phyloP scores from a whole-genome alignment of 2,888 invertebrate genomes.

The Epinotia demarniana region DNA sequence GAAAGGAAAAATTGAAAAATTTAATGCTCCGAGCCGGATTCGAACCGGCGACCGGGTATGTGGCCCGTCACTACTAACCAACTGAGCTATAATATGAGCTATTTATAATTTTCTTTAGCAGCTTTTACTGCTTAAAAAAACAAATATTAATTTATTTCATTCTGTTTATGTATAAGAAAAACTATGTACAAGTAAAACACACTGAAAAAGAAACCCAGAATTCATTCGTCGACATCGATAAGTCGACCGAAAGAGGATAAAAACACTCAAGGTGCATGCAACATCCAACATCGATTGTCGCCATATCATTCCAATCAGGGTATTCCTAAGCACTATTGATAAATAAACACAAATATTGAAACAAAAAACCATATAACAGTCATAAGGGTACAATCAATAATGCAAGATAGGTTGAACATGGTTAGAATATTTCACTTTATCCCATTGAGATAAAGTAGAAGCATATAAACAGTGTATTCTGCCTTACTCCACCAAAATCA shows the following conservation, averaged over 20 bases:
- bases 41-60: no score
- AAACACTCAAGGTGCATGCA: constrained; percentile 41
- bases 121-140: no score
- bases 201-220: neutral
- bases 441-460: neutral
- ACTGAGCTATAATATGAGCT: no score
- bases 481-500: constrained; percentile 15
- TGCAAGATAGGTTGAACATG: neutral
- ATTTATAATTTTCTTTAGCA: no score
- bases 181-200: neutral
- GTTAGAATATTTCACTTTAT: neutral
- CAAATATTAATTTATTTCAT: no score
- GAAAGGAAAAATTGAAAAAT: no score
- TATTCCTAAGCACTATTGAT: neutral
- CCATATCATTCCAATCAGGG: neutral
- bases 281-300: constrained; percentile 27
- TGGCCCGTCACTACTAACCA: no score
- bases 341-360: neutral
- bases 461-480: neutral
- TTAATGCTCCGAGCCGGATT: no score
- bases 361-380: constrained; percentile 6
- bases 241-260: neutral
- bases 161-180: no score
- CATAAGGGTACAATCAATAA: constrained; percentile 9
- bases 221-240: neutral